Evolutionary conservation across 2,113 vertebrate species (phyloP), one percentile per base, ranked within the genome.

Genomic region (Calyptomena viridis): DNA sequence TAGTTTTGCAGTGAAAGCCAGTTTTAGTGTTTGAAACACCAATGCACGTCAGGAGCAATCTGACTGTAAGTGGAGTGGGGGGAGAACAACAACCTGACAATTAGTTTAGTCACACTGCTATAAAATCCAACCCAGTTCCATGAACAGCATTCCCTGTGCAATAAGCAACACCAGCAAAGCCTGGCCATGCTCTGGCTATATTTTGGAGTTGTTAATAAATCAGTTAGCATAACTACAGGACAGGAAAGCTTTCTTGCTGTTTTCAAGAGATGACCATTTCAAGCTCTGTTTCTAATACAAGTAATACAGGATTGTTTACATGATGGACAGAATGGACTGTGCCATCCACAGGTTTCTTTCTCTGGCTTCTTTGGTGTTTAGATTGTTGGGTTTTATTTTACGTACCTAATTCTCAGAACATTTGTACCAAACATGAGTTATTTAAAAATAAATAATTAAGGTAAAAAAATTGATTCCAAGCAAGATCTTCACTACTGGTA

Each of bases 121-220:
- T 19, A 25, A 93, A 49, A 76, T 33, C 69, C 52, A 72, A 84
- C 73, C 90, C 39, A 69, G 40, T 91, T 95, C 30, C 46, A 46
- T 72, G 33, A 55, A 91, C 18, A 81, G 59, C 11, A 10, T 50
- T 47, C 17, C 42, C 93, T 84, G 46, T 92, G 47, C 44, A 94
- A 91, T 59, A 93, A 94, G 62, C 74, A 94, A 93, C 87, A 83
- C 72, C 50, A 94, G 64, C 72, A 94, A 93, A 88, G 82, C 72
- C 53, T 88, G 85, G 92, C n/a, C 58, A 84, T 72, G 30, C 23
- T 52, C 17, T 35, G 30, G 42, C 33, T 74, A 1, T 31, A 87
- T 90, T 90, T 84, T 88, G 73, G 55, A 79, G 67, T 79, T 87
- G 60, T 96, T 92, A 96, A 95, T 94, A 80, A 94, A 83, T 60